These are phyloP conservation scores for Notiomystis cincta DNA, from an alignment of 2,113 vertebrate species.

Conservation along the genomic window DNA sequence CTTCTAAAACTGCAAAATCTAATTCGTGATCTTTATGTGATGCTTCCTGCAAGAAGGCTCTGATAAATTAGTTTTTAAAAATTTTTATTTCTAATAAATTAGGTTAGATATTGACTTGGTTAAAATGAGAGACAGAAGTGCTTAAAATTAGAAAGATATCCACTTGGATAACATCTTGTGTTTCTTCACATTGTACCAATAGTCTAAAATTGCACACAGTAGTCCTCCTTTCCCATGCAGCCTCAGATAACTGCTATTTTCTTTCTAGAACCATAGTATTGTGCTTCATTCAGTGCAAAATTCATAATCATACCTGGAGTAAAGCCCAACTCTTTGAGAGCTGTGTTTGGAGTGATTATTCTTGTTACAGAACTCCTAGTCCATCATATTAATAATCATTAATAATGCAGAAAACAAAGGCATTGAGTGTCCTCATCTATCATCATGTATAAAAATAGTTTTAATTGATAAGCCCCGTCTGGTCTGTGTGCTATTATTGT, in stretches of 20 bases:
- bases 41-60: neutral
- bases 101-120: conserved; percentile 2
- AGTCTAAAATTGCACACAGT: neutral
- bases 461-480: conserved; percentile 58
- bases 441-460: conserved; percentile 14
- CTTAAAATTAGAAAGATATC: conserved; percentile 31
- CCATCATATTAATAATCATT: neutral
- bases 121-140: neutral
- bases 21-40: neutral
- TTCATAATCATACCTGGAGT: neutral
- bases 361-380: neutral
- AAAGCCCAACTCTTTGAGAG: neutral
- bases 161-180: neutral
- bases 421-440: neutral
- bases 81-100: neutral
- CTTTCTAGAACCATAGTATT: neutral
- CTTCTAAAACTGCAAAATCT: conserved; percentile 2
- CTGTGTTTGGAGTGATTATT: neutral
- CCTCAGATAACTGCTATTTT: neutral
- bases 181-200: neutral
- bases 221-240: neutral
- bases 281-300: neutral
- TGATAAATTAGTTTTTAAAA: neutral
- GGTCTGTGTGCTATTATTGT: conserved; percentile 21
- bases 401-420: neutral